phyloP scores from a whole-genome alignment of 2,888 invertebrate genomes.

The Syrphus vitripennis region DNA sequence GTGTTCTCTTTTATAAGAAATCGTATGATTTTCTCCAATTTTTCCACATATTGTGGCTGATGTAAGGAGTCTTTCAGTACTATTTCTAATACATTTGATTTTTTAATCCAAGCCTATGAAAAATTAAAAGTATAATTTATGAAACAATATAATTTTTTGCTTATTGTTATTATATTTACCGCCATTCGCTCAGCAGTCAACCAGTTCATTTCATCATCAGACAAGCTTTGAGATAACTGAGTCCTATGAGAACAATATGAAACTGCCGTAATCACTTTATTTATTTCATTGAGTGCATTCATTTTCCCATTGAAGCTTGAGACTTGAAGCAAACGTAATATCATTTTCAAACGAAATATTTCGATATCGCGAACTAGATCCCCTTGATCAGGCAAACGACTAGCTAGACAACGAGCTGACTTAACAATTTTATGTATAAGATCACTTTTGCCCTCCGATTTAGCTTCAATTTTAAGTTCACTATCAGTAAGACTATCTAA shows the following conservation, averaged over 20 bases:
- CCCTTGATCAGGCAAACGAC: conserved; percentile 92
- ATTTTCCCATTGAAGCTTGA: conserved; percentile 99
- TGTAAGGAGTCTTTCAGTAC: conserved; percentile 97
- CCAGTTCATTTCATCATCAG: conserved; percentile 94
- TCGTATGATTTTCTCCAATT: conserved; percentile 97
- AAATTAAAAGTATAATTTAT: conserved; percentile 33
- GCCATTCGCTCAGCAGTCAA: conserved; percentile 97
- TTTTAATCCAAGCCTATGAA: conserved; percentile 94
- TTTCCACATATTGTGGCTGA: conserved; percentile 98
- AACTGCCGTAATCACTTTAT: conserved; percentile 96
- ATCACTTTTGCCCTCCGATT: conserved; percentile 96
- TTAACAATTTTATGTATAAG: conserved; percentile 97
- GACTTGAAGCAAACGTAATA: conserved; percentile 94
- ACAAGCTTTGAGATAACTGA: conserved; percentile 84
- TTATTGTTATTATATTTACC: conserved; percentile 87
- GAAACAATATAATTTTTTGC: not conserved
- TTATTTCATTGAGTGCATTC: conserved; percentile 99
- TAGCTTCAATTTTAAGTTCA: conserved; percentile 96
- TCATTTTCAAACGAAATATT: conserved; percentile 98
- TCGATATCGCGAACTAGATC: conserved; percentile 89
- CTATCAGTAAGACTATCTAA: conserved; percentile 96
- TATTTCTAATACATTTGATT: conserved; percentile 96
- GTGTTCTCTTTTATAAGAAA: conserved; percentile 97
- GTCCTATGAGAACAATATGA: conserved; percentile 91
- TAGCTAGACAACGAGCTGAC: conserved; percentile 93